Conservation (phyloP, 2,113 vertebrate genomes). For the Apistogramma diplotaenia region DNA sequence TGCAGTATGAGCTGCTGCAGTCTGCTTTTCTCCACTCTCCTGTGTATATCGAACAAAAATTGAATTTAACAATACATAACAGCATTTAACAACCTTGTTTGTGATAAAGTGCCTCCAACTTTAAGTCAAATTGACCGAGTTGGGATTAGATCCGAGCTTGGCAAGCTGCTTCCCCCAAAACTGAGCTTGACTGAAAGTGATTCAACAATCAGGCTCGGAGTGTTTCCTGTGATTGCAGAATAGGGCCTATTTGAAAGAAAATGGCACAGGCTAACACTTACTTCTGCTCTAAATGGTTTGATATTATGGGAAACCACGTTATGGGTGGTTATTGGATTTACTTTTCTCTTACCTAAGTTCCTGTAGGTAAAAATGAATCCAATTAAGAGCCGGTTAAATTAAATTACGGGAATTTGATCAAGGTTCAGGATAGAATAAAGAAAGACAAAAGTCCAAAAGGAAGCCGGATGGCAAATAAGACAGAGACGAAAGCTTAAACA, state of each 20-base stretch:
- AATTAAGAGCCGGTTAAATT: neutral
- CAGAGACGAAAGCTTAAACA: neutral
- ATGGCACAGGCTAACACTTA: neutral
- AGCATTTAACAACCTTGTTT: slow-evolving; percentile 19
- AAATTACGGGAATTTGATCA: neutral
- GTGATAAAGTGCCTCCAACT: slow-evolving; percentile 6
- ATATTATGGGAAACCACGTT: neutral
- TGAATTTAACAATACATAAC: neutral
- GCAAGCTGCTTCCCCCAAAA: neutral
- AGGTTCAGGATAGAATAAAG: neutral
- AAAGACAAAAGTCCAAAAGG: neutral
- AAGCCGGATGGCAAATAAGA: neutral
- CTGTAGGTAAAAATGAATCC: neutral
- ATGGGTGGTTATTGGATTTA: neutral
- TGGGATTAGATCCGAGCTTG: slow-evolving; percentile 5
- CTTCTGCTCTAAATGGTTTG: neutral
- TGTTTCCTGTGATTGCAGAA: neutral
- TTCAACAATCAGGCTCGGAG: neutral
- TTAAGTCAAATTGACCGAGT: slow-evolving; percentile 1
- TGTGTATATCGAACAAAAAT: neutral
- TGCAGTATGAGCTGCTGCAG: neutral
- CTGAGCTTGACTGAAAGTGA: neutral
- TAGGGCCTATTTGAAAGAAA: neutral
- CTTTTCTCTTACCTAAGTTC: neutral
- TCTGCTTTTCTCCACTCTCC: neutral